phyloP scores from a whole-genome alignment of 1,140 invertebrate genomes.

The Lepidurus apus region DNA sequence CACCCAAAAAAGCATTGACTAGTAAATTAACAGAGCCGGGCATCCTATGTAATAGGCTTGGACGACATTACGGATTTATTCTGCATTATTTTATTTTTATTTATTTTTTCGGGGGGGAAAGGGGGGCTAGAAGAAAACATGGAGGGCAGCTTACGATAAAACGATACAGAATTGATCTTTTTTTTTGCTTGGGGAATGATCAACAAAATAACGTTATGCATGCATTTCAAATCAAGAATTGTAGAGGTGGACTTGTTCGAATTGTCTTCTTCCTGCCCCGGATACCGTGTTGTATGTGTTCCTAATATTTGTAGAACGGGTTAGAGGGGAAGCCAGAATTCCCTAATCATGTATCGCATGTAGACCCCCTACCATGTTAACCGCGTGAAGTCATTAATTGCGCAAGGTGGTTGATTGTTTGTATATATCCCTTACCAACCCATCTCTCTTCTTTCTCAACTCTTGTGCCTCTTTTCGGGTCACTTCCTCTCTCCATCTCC shows the following conservation, averaged over 20 bases:
- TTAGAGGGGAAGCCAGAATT: neutral
- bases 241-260: neutral
- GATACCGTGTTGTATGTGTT: neutral
- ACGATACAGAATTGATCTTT: too few relatives aligned
- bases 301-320: neutral
- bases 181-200: too few relatives aligned
- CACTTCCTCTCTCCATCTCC: neutral
- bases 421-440: neutral
- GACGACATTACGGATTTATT: neutral
- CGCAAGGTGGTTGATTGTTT: neutral
- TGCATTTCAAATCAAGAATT: neutral
- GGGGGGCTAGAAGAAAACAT: too few relatives aligned
- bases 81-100: too few relatives aligned
- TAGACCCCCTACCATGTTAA: neutral
- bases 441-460: neutral
- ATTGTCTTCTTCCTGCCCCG: neutral
- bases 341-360: neutral
- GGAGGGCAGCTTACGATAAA: too few relatives aligned
- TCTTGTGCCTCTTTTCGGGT: neutral
- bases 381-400: neutral
- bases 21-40: too few relatives aligned
- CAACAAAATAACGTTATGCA: neutral
- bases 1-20: neutral
- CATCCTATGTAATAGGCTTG: neutral
- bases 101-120: too few relatives aligned